phyloP scores from a whole-genome alignment of 2,888 invertebrate genomes.

The Apotomis betuletana region DNA sequence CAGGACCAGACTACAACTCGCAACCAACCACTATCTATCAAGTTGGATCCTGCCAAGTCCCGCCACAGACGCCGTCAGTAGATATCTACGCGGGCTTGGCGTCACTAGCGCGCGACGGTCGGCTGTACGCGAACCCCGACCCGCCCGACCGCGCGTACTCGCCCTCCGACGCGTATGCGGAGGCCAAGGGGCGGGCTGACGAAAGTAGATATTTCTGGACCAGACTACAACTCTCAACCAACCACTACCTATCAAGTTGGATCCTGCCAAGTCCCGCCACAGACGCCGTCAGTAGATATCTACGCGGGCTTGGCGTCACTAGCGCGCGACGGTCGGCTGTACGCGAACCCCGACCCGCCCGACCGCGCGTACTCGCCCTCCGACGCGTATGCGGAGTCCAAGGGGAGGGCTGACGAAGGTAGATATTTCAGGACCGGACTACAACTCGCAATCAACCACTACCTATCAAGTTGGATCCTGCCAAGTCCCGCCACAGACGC shows the following conservation, averaged over 20 bases:
- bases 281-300: not conserved
- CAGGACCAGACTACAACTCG: conserved; percentile 7
- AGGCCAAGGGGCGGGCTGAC: not conserved
- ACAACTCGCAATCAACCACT: not conserved
- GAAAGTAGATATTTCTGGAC: conserved; percentile 10
- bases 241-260: conserved; percentile 25
- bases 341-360: not conserved
- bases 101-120: no score
- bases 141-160: conserved; percentile 23
- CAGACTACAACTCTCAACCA: not conserved
- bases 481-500: not conserved
- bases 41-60: conserved; percentile 29
- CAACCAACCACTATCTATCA: conserved; percentile 2
- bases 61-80: not conserved
- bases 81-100: not conserved
- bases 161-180: conserved; percentile 28
- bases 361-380: conserved; percentile 32
- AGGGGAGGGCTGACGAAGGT: no score
- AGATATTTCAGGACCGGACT: conserved; percentile 13
- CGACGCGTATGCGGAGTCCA: conserved; percentile 11
- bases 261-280: conserved; percentile 9
- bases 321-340: no score
- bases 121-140: not conserved
- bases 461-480: conserved; percentile 34
- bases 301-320: not conserved